These are phyloP conservation scores for Scleropages formosus DNA, from an alignment of 2,797 vertebrate genomes.

Conservation along the genomic window DNA sequence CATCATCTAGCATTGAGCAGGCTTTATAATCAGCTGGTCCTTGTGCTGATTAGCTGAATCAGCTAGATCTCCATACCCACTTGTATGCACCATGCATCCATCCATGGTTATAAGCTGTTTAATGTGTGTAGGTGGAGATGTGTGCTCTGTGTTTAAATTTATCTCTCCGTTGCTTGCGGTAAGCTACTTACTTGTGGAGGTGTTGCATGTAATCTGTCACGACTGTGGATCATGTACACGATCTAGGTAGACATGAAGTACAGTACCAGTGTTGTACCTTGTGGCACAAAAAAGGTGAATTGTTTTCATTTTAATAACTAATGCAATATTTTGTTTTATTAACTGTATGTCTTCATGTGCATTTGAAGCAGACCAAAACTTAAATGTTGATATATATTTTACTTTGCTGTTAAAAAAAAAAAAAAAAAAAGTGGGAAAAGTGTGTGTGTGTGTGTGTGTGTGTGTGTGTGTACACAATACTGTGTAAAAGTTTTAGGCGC, in stretches of 20 bases:
- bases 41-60: background rate
- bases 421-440: too few species aligned
- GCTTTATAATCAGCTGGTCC: background rate
- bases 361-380: too few species aligned
- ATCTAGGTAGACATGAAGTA: background rate
- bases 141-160: conserved; percentile 57
- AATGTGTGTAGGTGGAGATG: background rate
- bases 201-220: conserved; percentile 56
- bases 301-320: too few species aligned
- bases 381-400: too few species aligned
- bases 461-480: too few species aligned
- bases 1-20: background rate
- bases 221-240: conserved; percentile 28
- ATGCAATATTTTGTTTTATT: too few species aligned
- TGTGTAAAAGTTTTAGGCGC: too few species aligned
- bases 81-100: background rate
- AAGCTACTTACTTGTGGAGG: conserved; percentile 58
- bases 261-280: too few species aligned
- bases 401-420: too few species aligned
- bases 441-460: too few species aligned
- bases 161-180: conserved; percentile 55
- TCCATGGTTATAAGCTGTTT: background rate
- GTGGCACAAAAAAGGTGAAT: too few species aligned
- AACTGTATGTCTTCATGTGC: too few species aligned
- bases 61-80: background rate